Base-by-base conservation (phyloP, 2,888 invertebrate species). In the Aethes cnicana region DNA sequence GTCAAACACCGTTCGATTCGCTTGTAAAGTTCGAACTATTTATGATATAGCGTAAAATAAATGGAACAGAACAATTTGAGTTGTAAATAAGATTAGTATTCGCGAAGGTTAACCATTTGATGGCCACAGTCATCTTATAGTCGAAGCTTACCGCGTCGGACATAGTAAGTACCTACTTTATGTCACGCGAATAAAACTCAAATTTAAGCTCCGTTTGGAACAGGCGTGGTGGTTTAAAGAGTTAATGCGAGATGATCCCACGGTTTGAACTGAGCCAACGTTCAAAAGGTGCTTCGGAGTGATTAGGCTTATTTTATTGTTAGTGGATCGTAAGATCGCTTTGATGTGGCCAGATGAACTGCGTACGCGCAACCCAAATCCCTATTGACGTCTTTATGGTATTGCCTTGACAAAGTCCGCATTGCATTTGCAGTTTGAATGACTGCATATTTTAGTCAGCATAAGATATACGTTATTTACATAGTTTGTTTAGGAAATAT, bases 281-380 rank as follows among this genome's bases (percentile, higher is more conserved):
- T 33, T 33, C 32, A 20, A 33, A 25, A 32, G 37, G 50, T 37
- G 23, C 16, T 39, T 52, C 20, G 26, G 33, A 43, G 43, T 43
- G 23, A 52, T 52, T 46, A 46, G 43, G 46, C 47, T 66, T 52
- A 71, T 67, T 75, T 77, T 80, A 80, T 72, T 74, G 72, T 74
- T 62, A 56, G 28, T 58, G 59, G 65, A 64, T 70, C 64, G 66
- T 64, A 64, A 63, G 58, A 59, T 61, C 63, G 63, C 86, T 87
- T 85, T 85, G 84, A 85, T 85, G 80, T 83, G 61, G 33, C 53
- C 66, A 62, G 69, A 67, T 70, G 72, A 75, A 73, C 67, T 69
- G 8, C 70, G 69, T 69, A 65, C 72, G 67, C 71, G 66, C 63
- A 66, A 67, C 57, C 60, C 59, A 72, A 78, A 83, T 78, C 76